Evolutionary conservation across 1,140 invertebrate species (phyloP).

Genomic region (Branchinecta lindahli): DNA sequence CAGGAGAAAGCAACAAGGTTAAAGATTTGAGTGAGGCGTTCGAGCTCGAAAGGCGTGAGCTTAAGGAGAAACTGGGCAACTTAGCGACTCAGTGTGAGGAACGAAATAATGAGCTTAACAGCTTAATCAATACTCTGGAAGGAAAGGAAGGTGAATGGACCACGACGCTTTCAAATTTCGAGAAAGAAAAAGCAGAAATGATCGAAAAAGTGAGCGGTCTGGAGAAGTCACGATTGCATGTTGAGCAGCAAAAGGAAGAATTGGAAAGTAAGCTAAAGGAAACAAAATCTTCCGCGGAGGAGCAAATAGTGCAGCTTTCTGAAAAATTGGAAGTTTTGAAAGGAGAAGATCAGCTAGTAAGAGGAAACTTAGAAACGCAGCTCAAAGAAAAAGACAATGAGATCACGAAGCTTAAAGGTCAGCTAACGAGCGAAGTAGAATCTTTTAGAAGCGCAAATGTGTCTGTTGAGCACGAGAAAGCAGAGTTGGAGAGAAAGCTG

Average conservation of each 20-base stretch:
- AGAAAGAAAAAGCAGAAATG: constrained; percentile 10
- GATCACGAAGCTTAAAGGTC: no score
- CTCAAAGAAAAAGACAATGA: no score
- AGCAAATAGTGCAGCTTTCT: no score
- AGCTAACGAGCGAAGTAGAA: no score
- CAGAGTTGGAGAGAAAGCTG: constrained; percentile 33
- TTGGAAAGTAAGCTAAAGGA: background rate
- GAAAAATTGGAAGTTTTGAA: no score
- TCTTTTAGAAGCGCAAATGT: no score
- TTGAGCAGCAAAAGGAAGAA: constrained; percentile 10
- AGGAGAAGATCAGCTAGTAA: no score
- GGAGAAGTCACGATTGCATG: constrained; percentile 1
- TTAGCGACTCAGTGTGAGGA: constrained; percentile 19
- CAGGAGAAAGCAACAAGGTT: background rate
- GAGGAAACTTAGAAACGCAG: no score
- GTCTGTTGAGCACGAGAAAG: constrained; percentile 26
- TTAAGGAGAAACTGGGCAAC: constrained; percentile 28
- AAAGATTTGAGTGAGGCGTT: constrained; percentile 27
- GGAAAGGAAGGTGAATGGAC: constrained; percentile 27
- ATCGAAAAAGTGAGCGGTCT: constrained; percentile 14
- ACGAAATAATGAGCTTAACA: no score
- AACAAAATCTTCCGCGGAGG: no score
- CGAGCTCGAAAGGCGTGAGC: constrained; percentile 27
- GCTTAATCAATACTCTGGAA: constrained; percentile 24
- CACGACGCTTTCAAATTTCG: constrained; percentile 25